Base-by-base conservation (phyloP, 2,797 vertebrate genomes). In the Acanthurus lineatus region DNA sequence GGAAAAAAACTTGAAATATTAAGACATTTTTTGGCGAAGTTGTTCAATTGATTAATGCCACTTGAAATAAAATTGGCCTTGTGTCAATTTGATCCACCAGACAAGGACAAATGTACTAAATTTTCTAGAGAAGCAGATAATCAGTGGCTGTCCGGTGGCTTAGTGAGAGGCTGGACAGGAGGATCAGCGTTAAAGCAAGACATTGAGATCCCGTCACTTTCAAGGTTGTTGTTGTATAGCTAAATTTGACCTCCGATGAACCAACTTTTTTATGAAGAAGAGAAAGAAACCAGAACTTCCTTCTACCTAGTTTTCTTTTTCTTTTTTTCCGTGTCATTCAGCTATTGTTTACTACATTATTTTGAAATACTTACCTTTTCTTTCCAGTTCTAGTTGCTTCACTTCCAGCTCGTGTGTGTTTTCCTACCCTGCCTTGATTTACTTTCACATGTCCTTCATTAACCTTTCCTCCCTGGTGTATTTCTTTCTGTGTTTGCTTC, bases 1-100 rank as follows among this genome's bases (percentile, higher is more conserved):
- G 2, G n/a, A 45, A 69, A 65, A 65, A 64, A 7, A 49, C 53
- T 70, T 69, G 44, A 66, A 35, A 61, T 70, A 22, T 67, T 57
- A 4, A 54, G 19, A 56, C 25, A 35, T 58, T 56, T 19, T 58
- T 7, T 73, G 45, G 48, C 0, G 2, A 56, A 40, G 53, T 35
- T 35, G n/a, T 53, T 3, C 0, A 0, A 52, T 17, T 62, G n/a
- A 85, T 73, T 8, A 57, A 70, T 20, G 9, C 9, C 6, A 44
- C 42, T 19, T 44, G n/a, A 52, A 68, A 57, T 63, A 49, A 66
- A 57, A 60, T 17, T n/a, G 28, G 28, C 14, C 1, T 0, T 48
- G 22, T 38, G 35, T 69, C 44, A 40, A 5, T 73, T 20, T 17
- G 16, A 72, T 44, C 42, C 44, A 25, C 8, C 9, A 52, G 51